Percentiles rank a stretch among this genome's conserved stretches.
Evolutionary conservation across 2,888 invertebrate genomes (phyloP).

Genomic region (Dasypolia templi): DNA sequence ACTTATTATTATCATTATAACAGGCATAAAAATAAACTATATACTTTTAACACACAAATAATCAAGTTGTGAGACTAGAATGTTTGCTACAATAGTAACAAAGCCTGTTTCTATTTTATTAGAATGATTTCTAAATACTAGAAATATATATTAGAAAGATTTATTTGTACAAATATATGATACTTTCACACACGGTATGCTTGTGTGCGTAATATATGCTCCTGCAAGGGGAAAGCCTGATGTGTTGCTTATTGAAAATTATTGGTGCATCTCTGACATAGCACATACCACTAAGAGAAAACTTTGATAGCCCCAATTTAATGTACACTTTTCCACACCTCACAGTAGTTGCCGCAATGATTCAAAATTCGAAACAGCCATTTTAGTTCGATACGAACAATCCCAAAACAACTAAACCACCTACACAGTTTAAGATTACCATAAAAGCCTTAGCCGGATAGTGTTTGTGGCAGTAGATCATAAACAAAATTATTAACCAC

Average conservation of each 20-base stretch:
- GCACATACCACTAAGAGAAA: constrained; percentile 71
- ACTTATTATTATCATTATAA: background rate
- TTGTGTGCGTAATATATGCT: constrained; percentile 73
- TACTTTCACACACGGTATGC: constrained; percentile 75
- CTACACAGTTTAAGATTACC: constrained; percentile 72
- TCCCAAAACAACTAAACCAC: constrained; percentile 68
- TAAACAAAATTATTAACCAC: constrained; percentile 46
- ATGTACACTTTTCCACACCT: constrained; percentile 16
- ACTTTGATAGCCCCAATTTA: constrained; percentile 49
- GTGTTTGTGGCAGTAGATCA: constrained; percentile 39
- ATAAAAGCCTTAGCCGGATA: constrained; percentile 63
- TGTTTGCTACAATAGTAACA: constrained; percentile 9
- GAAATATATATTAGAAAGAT: too few relatives aligned
- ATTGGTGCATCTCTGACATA: constrained; percentile 81
- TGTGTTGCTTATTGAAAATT: constrained; percentile 74
- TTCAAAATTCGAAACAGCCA: constrained; percentile 59
- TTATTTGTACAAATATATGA: constrained; percentile 50
- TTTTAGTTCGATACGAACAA: constrained; percentile 44
- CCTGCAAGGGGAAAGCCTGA: constrained; percentile 72
- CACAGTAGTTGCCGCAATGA: constrained; percentile 26
- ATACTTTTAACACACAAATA: background rate
- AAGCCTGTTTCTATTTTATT: constrained; percentile 30
- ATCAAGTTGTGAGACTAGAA: background rate
- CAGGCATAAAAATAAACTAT: background rate
- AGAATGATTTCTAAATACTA: constrained; percentile 42